phyloP scores from a whole-genome alignment of 2,113 vertebrate genomes.

The Dromaius novaehollandiae region DNA sequence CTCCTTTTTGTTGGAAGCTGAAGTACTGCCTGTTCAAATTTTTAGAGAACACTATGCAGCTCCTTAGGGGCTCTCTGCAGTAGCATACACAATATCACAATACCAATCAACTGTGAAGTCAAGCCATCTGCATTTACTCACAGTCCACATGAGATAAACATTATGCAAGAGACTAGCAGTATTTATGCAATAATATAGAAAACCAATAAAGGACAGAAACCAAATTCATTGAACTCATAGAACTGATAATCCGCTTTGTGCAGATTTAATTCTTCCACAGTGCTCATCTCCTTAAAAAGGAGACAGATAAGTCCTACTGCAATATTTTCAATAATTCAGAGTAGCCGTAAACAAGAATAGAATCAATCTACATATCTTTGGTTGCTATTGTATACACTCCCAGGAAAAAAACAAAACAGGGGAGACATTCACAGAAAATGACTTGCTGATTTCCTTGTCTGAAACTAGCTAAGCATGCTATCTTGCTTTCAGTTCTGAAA shows the following conservation, averaged over 20 bases:
- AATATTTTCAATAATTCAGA: conserved; percentile 51
- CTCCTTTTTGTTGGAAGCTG: conserved; percentile 64
- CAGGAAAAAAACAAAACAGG: background rate
- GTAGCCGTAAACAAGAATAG: conserved; percentile 42
- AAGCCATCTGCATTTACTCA: conserved; percentile 54
- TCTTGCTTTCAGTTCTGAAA: conserved; percentile 47
- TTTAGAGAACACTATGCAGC: conserved; percentile 49
- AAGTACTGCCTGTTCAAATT: conserved; percentile 51
- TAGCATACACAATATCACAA: conserved; percentile 60
- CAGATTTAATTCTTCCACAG: conserved; percentile 33
- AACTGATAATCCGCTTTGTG: conserved; percentile 23
- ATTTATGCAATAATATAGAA: conserved; percentile 10
- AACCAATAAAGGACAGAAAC: background rate
- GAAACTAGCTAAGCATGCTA: conserved; percentile 3
- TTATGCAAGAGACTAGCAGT: conserved; percentile 47
- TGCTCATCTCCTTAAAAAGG: conserved; percentile 51
- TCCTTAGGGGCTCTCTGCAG: conserved; percentile 71
- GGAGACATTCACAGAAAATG: conserved; percentile 22
- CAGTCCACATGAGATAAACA: conserved; percentile 2
- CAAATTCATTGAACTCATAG: background rate
- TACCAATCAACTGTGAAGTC: conserved; percentile 60
- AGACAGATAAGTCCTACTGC: conserved; percentile 42
- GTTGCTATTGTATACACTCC: background rate
- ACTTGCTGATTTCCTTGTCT: background rate
- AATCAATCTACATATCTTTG: background rate